A percentile compares a stretch with the other conserved stretches of the same genome.
Evolutionary conservation across 1,140 invertebrate species (phyloP).

Genomic region (Dreissena polymorpha): DNA sequence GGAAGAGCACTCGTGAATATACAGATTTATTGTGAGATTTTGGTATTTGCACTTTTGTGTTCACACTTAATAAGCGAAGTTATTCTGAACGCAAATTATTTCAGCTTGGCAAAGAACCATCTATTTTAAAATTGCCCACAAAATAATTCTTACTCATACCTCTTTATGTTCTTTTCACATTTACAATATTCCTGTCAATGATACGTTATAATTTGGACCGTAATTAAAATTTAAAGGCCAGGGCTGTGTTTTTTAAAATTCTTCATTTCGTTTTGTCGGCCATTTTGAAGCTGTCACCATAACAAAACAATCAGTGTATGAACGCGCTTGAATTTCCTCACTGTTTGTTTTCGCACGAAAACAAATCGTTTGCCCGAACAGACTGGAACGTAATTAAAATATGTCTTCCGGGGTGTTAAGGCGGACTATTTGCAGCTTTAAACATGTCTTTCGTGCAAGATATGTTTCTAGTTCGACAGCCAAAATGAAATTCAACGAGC

Average conservation of each 20-base stretch:
- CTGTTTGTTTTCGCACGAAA: too few species aligned
- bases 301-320: conserved; percentile 49
- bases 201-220: neutral
- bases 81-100: too few species aligned
- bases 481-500: conserved; percentile 58
- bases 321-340: conserved; percentile 1
- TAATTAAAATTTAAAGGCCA: neutral
- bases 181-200: neutral
- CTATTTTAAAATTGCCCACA: neutral
- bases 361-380: neutral
- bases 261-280: conserved; percentile 35
- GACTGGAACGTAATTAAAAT: neutral
- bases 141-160: neutral
- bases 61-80: too few species aligned
- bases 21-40: too few species aligned
- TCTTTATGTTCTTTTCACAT: neutral
- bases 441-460: neutral
- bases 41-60: too few species aligned
- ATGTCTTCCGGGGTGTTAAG: neutral
- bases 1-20: too few species aligned
- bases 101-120: too few species aligned
- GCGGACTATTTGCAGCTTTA: neutral
- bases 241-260: neutral
- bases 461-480: conserved; percentile 3
- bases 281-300: conserved; percentile 69